phyloP scores from a whole-genome alignment of 1,140 invertebrate species.

The Megathymus violae region DNA sequence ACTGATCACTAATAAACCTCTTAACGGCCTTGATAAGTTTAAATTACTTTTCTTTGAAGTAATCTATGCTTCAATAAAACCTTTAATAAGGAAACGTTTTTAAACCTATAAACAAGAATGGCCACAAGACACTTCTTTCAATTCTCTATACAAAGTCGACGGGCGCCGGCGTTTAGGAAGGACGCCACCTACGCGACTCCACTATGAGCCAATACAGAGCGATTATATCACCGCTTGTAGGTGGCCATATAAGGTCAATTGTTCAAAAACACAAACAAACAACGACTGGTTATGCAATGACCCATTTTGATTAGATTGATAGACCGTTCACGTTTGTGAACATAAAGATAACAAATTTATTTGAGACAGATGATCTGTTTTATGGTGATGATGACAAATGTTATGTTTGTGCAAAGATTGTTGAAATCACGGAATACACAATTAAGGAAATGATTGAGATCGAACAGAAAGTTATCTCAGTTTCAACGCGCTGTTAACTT shows the following conservation, averaged over 20 bases:
- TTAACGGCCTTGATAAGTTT: no score
- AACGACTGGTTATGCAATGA: constrained; percentile 49
- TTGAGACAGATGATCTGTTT: constrained; percentile 9
- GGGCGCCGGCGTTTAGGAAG: constrained; percentile 52
- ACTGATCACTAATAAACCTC: neutral
- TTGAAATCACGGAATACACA: neutral
- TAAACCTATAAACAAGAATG: constrained; percentile 1
- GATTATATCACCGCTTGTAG: constrained; percentile 80
- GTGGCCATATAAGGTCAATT: constrained; percentile 82
- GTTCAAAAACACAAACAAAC: constrained; percentile 61
- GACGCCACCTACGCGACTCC: constrained; percentile 66
- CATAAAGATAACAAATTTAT: constrained; percentile 14
- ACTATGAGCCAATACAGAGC: constrained; percentile 60
- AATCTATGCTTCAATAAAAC: no score
- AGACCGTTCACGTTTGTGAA: constrained; percentile 20
- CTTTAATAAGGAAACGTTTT: neutral
- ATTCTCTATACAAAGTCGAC: constrained; percentile 28
- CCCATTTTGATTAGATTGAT: constrained; percentile 43
- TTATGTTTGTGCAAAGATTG: constrained; percentile 1
- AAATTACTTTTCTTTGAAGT: no score
- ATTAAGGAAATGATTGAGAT: neutral
- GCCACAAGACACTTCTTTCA: constrained; percentile 19
- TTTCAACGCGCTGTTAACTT: neutral
- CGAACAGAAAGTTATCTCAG: neutral
- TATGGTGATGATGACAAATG: constrained; percentile 24